Conservation (phyloP, 2,113 vertebrate species). For the Spermophilus dauricus region DNA sequence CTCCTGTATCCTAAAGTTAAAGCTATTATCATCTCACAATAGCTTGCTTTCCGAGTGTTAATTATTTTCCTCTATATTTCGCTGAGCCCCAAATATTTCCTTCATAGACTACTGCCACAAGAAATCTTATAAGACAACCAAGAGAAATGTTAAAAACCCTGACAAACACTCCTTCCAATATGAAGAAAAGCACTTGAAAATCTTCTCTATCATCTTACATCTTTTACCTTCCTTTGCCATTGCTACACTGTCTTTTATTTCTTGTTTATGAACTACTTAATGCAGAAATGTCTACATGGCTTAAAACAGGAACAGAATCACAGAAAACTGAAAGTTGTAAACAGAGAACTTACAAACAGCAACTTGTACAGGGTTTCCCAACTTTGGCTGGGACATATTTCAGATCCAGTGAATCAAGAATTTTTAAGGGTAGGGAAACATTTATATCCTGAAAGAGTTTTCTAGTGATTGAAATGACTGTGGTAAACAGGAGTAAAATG, state of each 20-base stretch:
- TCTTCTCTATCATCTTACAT: background rate
- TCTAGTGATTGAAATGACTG: background rate
- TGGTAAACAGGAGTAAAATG: background rate
- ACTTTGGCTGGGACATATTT: background rate
- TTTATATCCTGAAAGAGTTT: constrained; percentile 39
- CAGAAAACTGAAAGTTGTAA: constrained; percentile 12
- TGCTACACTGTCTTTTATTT: background rate
- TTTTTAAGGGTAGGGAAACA: background rate
- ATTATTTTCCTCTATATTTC: background rate
- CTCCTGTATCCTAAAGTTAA: background rate
- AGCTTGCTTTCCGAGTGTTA: background rate
- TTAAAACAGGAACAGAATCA: constrained; percentile 55
- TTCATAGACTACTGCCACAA: background rate
- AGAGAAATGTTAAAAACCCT: background rate
- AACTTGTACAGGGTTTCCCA: background rate
- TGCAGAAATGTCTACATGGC: constrained; percentile 39
- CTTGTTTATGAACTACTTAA: background rate
- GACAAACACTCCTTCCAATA: background rate
- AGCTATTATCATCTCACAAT: background rate
- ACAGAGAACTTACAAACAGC: constrained; percentile 30
- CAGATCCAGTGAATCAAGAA: constrained; percentile 8
- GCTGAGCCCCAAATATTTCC: background rate
- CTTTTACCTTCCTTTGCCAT: constrained; percentile 24
- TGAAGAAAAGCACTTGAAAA: constrained; percentile 48
- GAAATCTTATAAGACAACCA: background rate